Conservation (phyloP, 2,888 invertebrate species). For the Anthoptus insignis region DNA sequence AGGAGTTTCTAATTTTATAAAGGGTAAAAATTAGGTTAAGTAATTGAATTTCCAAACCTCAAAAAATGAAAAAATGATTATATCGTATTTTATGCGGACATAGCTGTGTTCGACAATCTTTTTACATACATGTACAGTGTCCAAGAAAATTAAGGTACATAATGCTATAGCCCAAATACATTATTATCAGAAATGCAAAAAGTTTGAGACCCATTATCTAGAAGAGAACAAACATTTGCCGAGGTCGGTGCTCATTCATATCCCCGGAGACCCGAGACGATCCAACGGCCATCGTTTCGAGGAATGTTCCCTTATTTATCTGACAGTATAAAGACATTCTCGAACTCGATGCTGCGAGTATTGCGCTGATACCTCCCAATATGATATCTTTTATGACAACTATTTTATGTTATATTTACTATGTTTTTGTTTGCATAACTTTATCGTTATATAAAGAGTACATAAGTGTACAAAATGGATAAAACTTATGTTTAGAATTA, state of each 20-base stretch:
- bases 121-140: too few species aligned
- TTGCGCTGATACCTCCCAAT: constrained; percentile 3
- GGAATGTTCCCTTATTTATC: constrained; percentile 75
- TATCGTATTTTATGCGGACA: too few species aligned
- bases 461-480: too few species aligned
- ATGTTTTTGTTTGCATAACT: neutral
- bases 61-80: too few species aligned
- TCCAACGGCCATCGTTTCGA: constrained; percentile 63
- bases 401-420: neutral
- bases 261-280: constrained; percentile 72
- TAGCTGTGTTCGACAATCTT: too few species aligned
- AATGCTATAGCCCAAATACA: too few species aligned
- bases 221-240: constrained; percentile 55
- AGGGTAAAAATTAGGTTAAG: too few species aligned
- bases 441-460: neutral
- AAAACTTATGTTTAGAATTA: neutral
- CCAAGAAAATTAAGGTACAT: neutral
- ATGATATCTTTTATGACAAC: neutral
- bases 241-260: constrained; percentile 67
- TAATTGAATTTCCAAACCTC: too few species aligned
- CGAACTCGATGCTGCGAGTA: constrained; percentile 24
- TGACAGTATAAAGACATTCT: constrained; percentile 68
- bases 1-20: too few species aligned
- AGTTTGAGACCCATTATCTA: neutral
- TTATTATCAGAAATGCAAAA: constrained; percentile 3